A percentile compares a stretch with the other conserved stretches of the same genome.
Evolutionary conservation across 1,140 invertebrate genomes (phyloP).

Genomic region (Semibalanus balanoides): DNA sequence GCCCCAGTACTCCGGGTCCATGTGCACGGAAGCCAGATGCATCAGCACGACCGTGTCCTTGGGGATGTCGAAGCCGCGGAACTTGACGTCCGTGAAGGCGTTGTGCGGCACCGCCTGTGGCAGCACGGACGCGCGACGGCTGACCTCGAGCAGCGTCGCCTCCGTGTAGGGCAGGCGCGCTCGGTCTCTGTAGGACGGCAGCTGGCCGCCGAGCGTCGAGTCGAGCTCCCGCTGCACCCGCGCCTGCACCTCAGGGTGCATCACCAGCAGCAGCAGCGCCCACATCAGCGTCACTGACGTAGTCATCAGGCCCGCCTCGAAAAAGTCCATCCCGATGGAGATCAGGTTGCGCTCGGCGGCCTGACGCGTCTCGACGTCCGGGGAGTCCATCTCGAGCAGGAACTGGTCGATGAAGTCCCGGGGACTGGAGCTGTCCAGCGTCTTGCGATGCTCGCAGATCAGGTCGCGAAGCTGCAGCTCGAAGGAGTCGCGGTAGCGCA

Average conservation of each 20-base stretch:
- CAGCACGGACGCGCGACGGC: neutral
- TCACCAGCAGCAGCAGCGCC: slow-evolving; percentile 46
- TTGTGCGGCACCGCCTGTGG: slow-evolving; percentile 67
- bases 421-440: slow-evolving; percentile 25
- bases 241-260: slow-evolving; percentile 47
- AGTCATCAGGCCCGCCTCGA: slow-evolving; percentile 35
- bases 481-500: too few relatives aligned
- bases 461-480: too few relatives aligned
- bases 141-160: slow-evolving; percentile 20
- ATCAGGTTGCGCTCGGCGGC: slow-evolving; percentile 9
- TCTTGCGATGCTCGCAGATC: slow-evolving; percentile 26
- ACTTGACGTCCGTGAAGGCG: neutral
- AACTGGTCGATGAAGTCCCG: slow-evolving; percentile 33
- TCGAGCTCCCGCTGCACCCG: slow-evolving; percentile 49
- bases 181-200: slow-evolving; percentile 2
- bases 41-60: slow-evolving; percentile 47
- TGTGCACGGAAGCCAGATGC: slow-evolving; percentile 49
- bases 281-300: slow-evolving; percentile 56
- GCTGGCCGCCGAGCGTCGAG: slow-evolving; percentile 29
- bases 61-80: slow-evolving; percentile 22
- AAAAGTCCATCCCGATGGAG: slow-evolving; percentile 15
- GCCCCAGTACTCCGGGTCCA: slow-evolving; percentile 39
- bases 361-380: neutral
- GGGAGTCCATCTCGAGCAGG: slow-evolving; percentile 24
- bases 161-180: slow-evolving; percentile 34